phyloP scores from a whole-genome alignment of 2,888 invertebrate species.

The Mesorhabditis spiculigera region DNA sequence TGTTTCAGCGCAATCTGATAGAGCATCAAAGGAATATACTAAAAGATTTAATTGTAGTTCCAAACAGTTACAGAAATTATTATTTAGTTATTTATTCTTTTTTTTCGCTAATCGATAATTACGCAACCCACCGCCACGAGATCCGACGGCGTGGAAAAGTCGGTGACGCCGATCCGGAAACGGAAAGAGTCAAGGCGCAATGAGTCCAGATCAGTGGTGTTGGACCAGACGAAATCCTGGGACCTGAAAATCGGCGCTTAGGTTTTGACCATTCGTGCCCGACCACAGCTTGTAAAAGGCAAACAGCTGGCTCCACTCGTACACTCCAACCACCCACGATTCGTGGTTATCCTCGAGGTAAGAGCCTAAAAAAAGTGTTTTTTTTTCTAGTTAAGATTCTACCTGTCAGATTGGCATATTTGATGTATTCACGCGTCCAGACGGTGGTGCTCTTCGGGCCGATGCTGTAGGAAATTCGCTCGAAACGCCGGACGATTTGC shows the following conservation, averaged over 20 bases:
- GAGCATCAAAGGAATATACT: too few relatives aligned
- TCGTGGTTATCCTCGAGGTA: slow-evolving; percentile 50
- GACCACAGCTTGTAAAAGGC: slow-evolving; percentile 57
- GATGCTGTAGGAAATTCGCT: slow-evolving; percentile 46
- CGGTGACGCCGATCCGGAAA: slow-evolving; percentile 54
- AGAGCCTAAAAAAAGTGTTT: slow-evolving; percentile 31
- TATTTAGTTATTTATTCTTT: background rate
- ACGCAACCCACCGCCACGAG: slow-evolving; percentile 39
- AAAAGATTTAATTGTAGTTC: too few relatives aligned
- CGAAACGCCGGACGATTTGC: slow-evolving; percentile 47
- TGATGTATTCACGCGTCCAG: slow-evolving; percentile 54
- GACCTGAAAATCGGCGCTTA: slow-evolving; percentile 27
- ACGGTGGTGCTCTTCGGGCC: slow-evolving; percentile 52
- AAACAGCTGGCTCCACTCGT: slow-evolving; percentile 55
- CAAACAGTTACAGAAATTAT: background rate
- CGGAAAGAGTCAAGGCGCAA: slow-evolving; percentile 44
- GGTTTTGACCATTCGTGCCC: background rate
- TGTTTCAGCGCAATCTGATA: too few relatives aligned
- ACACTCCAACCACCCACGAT: slow-evolving; percentile 54
- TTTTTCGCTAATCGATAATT: slow-evolving; percentile 1
- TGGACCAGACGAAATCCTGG: slow-evolving; percentile 55
- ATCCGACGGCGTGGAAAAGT: slow-evolving; percentile 51
- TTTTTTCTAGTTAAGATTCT: too few relatives aligned
- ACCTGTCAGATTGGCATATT: slow-evolving; percentile 52
- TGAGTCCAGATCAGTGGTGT: slow-evolving; percentile 28